These are phyloP conservation scores for Leptoteleia sp. DNA, from an alignment of 1,140 invertebrate genomes.

Conservation along the genomic window DNA sequence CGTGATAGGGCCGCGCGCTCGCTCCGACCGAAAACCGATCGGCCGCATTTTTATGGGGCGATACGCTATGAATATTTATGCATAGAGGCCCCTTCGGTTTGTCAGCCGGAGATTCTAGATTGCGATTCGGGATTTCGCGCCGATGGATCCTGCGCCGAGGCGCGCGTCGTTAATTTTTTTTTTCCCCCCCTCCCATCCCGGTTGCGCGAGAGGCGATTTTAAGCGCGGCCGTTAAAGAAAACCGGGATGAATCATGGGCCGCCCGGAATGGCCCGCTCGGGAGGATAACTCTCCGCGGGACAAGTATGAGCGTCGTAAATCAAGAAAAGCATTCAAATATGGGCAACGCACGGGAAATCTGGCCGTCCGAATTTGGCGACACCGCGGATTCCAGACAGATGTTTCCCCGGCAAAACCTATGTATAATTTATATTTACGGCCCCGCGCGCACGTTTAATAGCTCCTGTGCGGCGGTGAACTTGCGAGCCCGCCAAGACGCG, in stretches of 20 bases:
- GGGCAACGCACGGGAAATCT: slow-evolving; percentile 1
- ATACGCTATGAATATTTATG: slow-evolving; percentile 72
- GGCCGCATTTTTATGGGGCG: slow-evolving; percentile 55
- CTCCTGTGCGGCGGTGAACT: slow-evolving; percentile 53
- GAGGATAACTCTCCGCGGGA: no score
- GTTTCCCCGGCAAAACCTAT: slow-evolving; percentile 55
- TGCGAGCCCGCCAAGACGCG: slow-evolving; percentile 28
- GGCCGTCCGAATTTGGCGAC: slow-evolving; percentile 34
- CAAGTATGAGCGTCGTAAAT: slow-evolving; percentile 5
- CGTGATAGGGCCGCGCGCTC: slow-evolving; percentile 30
- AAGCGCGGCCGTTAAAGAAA: no score
- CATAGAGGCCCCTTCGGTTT: slow-evolving; percentile 16
- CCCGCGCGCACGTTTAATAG: slow-evolving; percentile 67
- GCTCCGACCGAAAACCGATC: slow-evolving; percentile 27
- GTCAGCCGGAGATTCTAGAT: slow-evolving; percentile 21
- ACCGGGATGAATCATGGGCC: no score
- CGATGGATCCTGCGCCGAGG: slow-evolving; percentile 1
- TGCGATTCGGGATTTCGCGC: slow-evolving; percentile 30
- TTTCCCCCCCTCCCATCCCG: no score
- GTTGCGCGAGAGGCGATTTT: no score
- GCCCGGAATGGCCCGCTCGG: no score
- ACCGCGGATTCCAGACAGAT: slow-evolving; percentile 49
- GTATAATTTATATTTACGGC: slow-evolving; percentile 71
- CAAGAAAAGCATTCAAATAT: slow-evolving; percentile 9
- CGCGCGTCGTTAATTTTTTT: no score